These are phyloP conservation scores for Andrena haemorrhoa DNA, from an alignment of 2,888 invertebrate genomes.

Conservation along the genomic window DNA sequence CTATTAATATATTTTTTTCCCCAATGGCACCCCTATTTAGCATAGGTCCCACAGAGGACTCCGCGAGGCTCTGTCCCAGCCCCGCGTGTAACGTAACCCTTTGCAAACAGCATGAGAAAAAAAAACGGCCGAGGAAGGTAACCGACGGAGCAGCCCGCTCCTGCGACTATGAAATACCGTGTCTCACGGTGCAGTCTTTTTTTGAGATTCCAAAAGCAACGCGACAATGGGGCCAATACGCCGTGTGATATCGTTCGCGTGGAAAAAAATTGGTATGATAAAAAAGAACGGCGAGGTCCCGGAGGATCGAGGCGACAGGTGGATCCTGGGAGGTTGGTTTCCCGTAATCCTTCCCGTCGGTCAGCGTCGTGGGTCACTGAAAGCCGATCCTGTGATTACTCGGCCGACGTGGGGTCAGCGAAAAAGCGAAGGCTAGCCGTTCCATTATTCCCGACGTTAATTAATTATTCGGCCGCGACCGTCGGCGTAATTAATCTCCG, in stretches of 20 bases:
- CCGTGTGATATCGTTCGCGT: constrained; percentile 42
- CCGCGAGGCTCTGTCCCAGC: constrained; percentile 41
- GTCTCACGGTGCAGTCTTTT: constrained; percentile 62
- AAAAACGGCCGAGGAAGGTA: constrained; percentile 64
- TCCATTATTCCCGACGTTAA: constrained; percentile 74
- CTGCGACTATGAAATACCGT: constrained; percentile 39
- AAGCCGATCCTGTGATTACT: constrained; percentile 53
- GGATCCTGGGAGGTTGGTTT: not conserved
- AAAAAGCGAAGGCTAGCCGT: constrained; percentile 63
- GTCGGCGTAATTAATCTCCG: constrained; percentile 72
- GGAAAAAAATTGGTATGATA: constrained; percentile 10
- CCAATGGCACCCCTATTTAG: constrained; percentile 82
- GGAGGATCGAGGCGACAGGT: constrained; percentile 8
- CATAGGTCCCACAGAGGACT: constrained; percentile 77
- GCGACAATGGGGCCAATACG: constrained; percentile 38
- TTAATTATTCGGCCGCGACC: constrained; percentile 71
- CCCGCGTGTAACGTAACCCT: constrained; percentile 72
- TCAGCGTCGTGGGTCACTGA: constrained; percentile 59
- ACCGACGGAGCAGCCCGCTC: constrained; percentile 60
- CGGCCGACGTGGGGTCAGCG: constrained; percentile 44
- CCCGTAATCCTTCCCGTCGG: constrained; percentile 28
- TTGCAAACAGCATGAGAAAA: constrained; percentile 73
- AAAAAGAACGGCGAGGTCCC: constrained; percentile 11
- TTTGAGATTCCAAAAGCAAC: constrained; percentile 24
- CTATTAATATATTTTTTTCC: constrained; percentile 83